Base-by-base conservation (phyloP, 2,797 vertebrate genomes). In the Eupleurogrammus muticus region DNA sequence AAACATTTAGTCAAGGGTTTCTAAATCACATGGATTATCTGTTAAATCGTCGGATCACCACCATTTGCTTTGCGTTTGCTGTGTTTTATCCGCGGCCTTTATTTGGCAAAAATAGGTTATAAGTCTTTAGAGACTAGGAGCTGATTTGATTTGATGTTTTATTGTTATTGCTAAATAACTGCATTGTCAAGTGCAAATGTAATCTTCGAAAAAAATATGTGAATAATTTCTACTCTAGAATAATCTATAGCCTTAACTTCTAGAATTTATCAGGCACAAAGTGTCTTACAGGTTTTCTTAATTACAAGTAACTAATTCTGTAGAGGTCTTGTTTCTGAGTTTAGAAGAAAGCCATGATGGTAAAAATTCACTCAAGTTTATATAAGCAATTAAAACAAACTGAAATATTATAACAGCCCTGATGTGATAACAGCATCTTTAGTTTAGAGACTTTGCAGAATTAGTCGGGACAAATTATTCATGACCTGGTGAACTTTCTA, bases 41-140 rank as follows among this genome's bases (percentile, higher is more conserved):
- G 16, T 24, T 67, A 55, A 84, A 85, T 85, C 77, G 70, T 9
- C 35, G 32, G 35, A 67, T 66, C 52, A 53, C 32, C 56, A 34
- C 10, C 46, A 76, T 78, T 71, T 34, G 12, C 16, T 55, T 52
- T 12, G 35, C 44, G 46, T 52, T 48, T 44, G 9, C 65, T 55
- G 38, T 58, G 52, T 38, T 64, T 81, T 79, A 81, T 77, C 79
- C 58, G n/a, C 17, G 40, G 38, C 24, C 53, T 67, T 67, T 36
- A 71, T 64, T 67, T 64, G 54, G 16, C 35, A 56, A 71, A 68
- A 68, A 60, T 50, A 34, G 56, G 54, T 46, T 10, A 17, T 13
- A 47, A 17, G 44, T 57, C 52, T 70, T 69, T 69, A 24, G 21
- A 34, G 24, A 28, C 2, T 34, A 4, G 56, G 10, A 20, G 24